Evolutionary conservation across 2,888 invertebrate genomes (phyloP), one percentile per base, ranked within the genome.

Genomic region (Ormia ochracea): DNA sequence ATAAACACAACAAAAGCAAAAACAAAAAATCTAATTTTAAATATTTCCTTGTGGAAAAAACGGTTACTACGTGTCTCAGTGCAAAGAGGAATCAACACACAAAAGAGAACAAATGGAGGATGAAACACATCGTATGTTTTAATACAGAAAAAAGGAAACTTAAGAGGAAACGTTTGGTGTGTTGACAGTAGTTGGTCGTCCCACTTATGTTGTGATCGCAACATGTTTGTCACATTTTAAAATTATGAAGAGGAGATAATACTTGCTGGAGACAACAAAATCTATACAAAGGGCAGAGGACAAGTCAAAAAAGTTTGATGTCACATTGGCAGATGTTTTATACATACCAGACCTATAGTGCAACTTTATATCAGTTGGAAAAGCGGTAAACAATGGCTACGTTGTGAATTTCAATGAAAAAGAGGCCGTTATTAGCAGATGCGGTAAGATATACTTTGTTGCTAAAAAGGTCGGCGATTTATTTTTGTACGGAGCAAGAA

Each of bases 21-120:
- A 76, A 72, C 17, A 36, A 77, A 74, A 28, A 28, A 28, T 28
- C 6, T 4, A 28, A 28, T 28, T 28, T 28, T 28, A 28, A 28
- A 58, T 74, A 65, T 54, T 76, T 56, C 65, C 61, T 19, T 74
- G 81, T 19, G 70, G 63, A 9, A 23, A 38, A 33, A 54, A 12
- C 26, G 78, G 76, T 5, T 73, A 81, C 19, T 78, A 65, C 14
- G 73, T 73, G n/a, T 26, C 69, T 1, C 72, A 81, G 14, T 81
- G 81, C 33, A 28, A 28, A 28, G 28, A 28, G 6, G 6, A 28
- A n/a, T n/a, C n/a, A 28, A 28, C 3, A 4, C 4, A 4, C 4
- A 28, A 28, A 28, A 6, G 4, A 28, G 28, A 28, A 6, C 28
- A 4, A 6, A 28, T 4, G 6, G 28, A 28, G 6, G 6, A 28